Percentiles rank a stretch among this genome's conserved stretches.
These are phyloP conservation scores for Acridotheres tristis DNA, from an alignment of 2,797 vertebrate genomes.

Conservation along the genomic window DNA sequence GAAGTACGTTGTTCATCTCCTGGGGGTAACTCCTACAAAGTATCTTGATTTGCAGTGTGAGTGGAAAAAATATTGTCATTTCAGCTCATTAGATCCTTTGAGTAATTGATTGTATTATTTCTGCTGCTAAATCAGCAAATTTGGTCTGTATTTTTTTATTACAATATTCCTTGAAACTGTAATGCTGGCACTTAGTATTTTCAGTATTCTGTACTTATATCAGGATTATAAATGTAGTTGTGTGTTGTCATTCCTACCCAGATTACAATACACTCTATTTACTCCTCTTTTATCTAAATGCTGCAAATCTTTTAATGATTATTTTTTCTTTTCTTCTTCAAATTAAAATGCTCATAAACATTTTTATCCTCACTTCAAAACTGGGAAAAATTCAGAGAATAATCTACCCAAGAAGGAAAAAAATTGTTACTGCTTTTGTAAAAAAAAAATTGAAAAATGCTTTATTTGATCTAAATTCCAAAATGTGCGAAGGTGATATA, in stretches of 20 bases:
- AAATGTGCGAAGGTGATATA: neutral
- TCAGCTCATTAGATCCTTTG: neutral
- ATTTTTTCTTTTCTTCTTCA: neutral
- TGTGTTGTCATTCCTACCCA: neutral
- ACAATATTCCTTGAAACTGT: neutral
- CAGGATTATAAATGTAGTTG: neutral
- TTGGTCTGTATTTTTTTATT: neutral
- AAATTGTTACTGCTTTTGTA: neutral
- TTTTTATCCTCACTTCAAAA: neutral
- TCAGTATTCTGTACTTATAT: neutral
- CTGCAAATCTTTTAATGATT: neutral
- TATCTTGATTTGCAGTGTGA: neutral
- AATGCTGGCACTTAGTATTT: neutral
- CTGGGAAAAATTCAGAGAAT: neutral
- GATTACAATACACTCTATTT: neutral
- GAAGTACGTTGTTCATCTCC: neutral
- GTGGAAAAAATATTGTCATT: neutral
- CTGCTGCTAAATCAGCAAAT: neutral
- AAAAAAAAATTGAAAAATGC: neutral
- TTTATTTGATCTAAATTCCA: neutral
- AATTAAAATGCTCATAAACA: neutral
- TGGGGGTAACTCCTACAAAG: neutral
- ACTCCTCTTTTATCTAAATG: neutral
- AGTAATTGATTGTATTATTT: neutral
- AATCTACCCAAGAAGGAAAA: neutral